Conservation (phyloP, 2,113 vertebrate species). For the Hippocampus barbouri region DNA sequence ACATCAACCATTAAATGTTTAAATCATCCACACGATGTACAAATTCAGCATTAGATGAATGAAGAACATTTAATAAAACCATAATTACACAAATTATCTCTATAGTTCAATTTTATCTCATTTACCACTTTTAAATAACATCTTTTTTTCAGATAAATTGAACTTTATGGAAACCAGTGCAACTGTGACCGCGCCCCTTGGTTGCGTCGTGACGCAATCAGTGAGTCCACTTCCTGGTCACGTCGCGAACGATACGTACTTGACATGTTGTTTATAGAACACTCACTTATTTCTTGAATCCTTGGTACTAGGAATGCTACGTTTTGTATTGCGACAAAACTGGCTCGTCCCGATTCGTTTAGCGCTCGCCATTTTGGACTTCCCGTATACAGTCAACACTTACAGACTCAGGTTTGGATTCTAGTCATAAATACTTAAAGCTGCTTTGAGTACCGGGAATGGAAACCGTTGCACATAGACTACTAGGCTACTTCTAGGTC, state of each 20-base stretch:
- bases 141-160: not conserved
- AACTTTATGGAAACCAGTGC: constrained; percentile 33
- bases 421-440: not conserved
- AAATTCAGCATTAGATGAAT: too few relatives aligned
- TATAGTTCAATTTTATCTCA: not conserved
- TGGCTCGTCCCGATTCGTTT: constrained; percentile 53
- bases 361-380: constrained; percentile 56
- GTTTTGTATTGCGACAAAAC: constrained; percentile 1
- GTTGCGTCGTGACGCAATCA: constrained; percentile 29
- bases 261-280: constrained; percentile 14
- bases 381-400: constrained; percentile 38
- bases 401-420: constrained; percentile 47
- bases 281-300: not conserved
- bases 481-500: not conserved
- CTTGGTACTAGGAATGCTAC: constrained; percentile 46
- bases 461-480: not conserved
- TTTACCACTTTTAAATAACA: too few relatives aligned
- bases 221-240: constrained; percentile 54
- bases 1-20: too few relatives aligned
- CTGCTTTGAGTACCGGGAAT: not conserved
- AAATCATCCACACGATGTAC: too few relatives aligned
- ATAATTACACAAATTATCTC: not conserved
- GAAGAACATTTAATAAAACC: not conserved
- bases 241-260: not conserved
- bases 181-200: constrained; percentile 9